Evolutionary conservation across 2,888 invertebrate genomes (phyloP).

Genomic region (Agonopterix subpropinquella): DNA sequence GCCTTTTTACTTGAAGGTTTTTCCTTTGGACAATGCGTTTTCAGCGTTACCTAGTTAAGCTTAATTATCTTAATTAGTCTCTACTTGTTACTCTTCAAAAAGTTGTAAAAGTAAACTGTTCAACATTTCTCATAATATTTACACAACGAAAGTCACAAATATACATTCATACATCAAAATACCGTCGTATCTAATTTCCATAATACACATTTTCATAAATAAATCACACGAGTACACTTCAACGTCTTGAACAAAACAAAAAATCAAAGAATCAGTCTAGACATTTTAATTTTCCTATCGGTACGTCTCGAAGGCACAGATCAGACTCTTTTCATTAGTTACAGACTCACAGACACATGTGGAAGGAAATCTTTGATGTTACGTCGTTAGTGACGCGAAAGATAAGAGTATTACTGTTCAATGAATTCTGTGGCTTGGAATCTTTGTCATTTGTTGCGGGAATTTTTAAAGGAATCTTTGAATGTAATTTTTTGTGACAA

Average conservation of each 20-base stretch:
- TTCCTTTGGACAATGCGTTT: conserved; percentile 37
- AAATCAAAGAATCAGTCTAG: conserved; percentile 56
- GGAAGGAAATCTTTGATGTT: conserved; percentile 61
- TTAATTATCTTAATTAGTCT: conserved; percentile 42
- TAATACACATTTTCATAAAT: conserved; percentile 33
- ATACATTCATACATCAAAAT: neutral
- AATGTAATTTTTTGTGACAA: neutral
- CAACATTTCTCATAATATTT: neutral
- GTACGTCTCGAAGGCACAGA: conserved; percentile 48
- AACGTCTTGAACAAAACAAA: conserved; percentile 49
- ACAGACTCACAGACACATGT: conserved; percentile 38
- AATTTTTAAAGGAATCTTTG: neutral
- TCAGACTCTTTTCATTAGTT: conserved; percentile 64
- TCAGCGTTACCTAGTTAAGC: conserved; percentile 17
- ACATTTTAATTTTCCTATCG: conserved; percentile 74
- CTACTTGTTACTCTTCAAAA: conserved; percentile 4
- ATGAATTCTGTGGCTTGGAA: conserved; percentile 11
- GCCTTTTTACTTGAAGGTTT: conserved; percentile 50
- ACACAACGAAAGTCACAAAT: neutral
- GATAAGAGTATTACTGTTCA: conserved; percentile 48
- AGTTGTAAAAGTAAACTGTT: neutral
- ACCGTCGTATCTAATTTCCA: conserved; percentile 22
- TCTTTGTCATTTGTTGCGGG: conserved; percentile 2
- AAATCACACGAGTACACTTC: conserved; percentile 13
- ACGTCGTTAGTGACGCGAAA: conserved; percentile 53